Percentiles rank a stretch among this genome's conserved stretches.
phyloP scores from a whole-genome alignment of 2,888 invertebrate genomes.

The Troides oblongomaculatus region DNA sequence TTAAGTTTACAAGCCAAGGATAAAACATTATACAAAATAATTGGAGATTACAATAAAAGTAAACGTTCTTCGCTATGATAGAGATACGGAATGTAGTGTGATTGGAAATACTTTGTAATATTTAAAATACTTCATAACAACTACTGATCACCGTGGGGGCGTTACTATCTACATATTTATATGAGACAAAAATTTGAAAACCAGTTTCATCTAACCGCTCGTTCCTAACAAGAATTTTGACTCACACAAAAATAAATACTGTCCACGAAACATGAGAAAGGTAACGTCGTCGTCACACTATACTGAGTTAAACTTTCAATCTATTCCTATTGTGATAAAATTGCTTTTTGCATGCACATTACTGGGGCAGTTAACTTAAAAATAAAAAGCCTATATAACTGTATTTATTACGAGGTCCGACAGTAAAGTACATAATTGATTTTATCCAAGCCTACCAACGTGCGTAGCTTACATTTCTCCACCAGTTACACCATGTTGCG shows the following conservation, averaged over 20 bases:
- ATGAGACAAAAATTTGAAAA: constrained; percentile 66
- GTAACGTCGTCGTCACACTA: constrained; percentile 56
- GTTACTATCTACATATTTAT: constrained; percentile 73
- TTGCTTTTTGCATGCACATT: constrained; percentile 50
- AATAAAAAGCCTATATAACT: constrained; percentile 64
- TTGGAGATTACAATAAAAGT: constrained; percentile 41
- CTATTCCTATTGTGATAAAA: constrained; percentile 54
- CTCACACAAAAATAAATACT: constrained; percentile 77
- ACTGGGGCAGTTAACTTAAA: constrained; percentile 54
- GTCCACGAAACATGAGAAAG: constrained; percentile 74
- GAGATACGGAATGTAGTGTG: constrained; percentile 55
- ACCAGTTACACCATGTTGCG: constrained; percentile 35
- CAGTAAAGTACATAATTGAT: constrained; percentile 76
- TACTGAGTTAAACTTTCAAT: constrained; percentile 54
- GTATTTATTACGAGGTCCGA: constrained; percentile 76
- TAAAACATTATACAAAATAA: constrained; percentile 40
- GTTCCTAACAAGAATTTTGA: constrained; percentile 77
- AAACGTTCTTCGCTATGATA: constrained; percentile 42
- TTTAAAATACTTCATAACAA: constrained; percentile 59
- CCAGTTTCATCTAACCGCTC: constrained; percentile 67
- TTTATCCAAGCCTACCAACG: constrained; percentile 63
- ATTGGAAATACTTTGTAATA: constrained; percentile 54
- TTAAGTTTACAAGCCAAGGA: constrained; percentile 28
- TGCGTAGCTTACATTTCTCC: constrained; percentile 61
- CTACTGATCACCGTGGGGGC: constrained; percentile 65